Conservation (phyloP, 1,140 invertebrate genomes). For the Hormaphis cornu region DNA sequence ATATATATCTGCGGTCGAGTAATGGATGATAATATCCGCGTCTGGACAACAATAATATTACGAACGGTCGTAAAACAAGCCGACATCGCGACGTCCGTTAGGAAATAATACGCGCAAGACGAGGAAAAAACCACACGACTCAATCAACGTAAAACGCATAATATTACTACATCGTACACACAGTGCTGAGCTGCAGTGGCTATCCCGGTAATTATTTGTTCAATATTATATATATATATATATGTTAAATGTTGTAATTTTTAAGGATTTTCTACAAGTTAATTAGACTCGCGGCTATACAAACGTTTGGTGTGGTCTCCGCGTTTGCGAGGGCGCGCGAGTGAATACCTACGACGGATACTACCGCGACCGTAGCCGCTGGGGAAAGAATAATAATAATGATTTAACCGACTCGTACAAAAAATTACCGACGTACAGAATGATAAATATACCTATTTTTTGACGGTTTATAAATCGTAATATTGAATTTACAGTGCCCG, state of each 20-base stretch:
- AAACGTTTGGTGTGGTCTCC: not conserved
- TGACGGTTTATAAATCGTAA: too few species aligned
- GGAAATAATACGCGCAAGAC: not conserved
- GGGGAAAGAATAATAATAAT: conserved; percentile 7
- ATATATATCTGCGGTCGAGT: conserved; percentile 19
- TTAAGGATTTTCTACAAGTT: conserved; percentile 6
- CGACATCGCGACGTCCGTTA: conserved; percentile 12
- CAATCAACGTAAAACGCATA: not conserved
- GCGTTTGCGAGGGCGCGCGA: not conserved
- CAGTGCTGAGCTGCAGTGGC: too few species aligned
- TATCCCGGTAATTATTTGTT: conserved; percentile 3
- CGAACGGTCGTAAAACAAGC: too few species aligned
- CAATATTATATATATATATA: conserved; percentile 2
- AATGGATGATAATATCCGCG: conserved; percentile 1
- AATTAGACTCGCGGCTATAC: not conserved
- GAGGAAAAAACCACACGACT: not conserved
- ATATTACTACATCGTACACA: too few species aligned
- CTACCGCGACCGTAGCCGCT: not conserved
- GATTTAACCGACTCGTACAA: not conserved
- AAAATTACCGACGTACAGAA: not conserved
- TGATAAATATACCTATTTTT: not conserved
- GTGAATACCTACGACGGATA: not conserved
- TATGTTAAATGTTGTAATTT: conserved; percentile 8
- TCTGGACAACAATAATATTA: too few species aligned
- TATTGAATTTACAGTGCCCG: too few species aligned